Conservation (phyloP, 2,888 invertebrate species). For the Meteorus cinctellus region DNA sequence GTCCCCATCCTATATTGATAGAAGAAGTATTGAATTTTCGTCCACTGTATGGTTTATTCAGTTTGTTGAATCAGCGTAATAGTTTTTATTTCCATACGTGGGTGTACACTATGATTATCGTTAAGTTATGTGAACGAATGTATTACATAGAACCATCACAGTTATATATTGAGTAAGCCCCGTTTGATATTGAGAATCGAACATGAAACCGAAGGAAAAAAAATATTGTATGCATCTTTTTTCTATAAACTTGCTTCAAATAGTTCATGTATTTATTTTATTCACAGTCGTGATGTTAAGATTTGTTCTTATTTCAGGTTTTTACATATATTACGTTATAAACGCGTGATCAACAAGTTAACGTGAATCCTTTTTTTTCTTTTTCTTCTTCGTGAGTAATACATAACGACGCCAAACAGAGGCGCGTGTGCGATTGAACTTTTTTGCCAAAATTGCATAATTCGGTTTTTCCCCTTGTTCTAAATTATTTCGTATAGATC, state of each 20-base stretch:
- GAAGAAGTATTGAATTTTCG: background rate
- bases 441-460: slow-evolving; percentile 61
- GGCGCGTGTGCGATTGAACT: slow-evolving; percentile 64
- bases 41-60: background rate
- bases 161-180: slow-evolving; percentile 46
- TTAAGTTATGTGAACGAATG: background rate
- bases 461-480: slow-evolving; percentile 53
- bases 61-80: slow-evolving; percentile 12
- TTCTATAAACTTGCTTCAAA: slow-evolving; percentile 55
- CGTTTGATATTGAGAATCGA: slow-evolving; percentile 51
- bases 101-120: background rate
- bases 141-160: slow-evolving; percentile 9
- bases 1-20: background rate
- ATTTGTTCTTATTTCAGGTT: background rate
- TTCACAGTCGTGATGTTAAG: background rate
- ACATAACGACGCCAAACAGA: slow-evolving; percentile 67
- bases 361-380: background rate
- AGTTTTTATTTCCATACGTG: slow-evolving; percentile 20
- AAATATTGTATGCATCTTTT: slow-evolving; percentile 54
- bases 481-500: slow-evolving; percentile 55
- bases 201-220: background rate
- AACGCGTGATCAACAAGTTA: background rate
- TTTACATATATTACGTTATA: background rate
- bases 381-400: slow-evolving; percentile 56
- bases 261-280: slow-evolving; percentile 30